Percentiles rank a stretch among this genome's conserved stretches.
Conservation (phyloP, 2,888 invertebrate genomes). For the Lucinisca nassula region DNA sequence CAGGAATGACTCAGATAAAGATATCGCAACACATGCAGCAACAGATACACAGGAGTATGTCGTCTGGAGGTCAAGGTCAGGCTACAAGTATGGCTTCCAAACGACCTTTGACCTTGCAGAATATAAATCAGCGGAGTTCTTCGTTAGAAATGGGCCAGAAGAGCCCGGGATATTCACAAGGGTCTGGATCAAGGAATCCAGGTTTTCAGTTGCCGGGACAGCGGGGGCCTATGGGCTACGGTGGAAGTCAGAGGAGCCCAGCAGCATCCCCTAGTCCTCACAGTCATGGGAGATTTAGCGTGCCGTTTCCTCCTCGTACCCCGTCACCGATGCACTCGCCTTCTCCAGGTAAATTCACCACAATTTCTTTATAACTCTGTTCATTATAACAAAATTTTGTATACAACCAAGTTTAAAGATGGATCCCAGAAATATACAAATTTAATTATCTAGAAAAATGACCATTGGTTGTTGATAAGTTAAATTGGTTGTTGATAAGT, state of each 20-base stretch:
- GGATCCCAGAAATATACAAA: too few species aligned
- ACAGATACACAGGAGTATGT: slow-evolving; percentile 61
- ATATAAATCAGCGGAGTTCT: slow-evolving; percentile 72
- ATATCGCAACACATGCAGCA: slow-evolving; percentile 54
- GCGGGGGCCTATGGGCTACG: slow-evolving; percentile 63
- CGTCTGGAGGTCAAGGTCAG: slow-evolving; percentile 33
- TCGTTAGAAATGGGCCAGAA: slow-evolving; percentile 77
- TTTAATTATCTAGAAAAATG: too few species aligned
- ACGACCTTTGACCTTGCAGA: slow-evolving; percentile 57
- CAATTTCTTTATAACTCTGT: too few species aligned
- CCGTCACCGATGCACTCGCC: slow-evolving; percentile 73
- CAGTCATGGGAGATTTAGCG: slow-evolving; percentile 57
- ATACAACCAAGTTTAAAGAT: too few species aligned
- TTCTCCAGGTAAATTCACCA: slow-evolving; percentile 61
- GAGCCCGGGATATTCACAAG: slow-evolving; percentile 75
- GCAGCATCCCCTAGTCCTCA: slow-evolving; percentile 69
- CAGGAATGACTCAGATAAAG: slow-evolving; percentile 49
- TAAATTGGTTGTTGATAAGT: too few species aligned
- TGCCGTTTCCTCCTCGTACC: slow-evolving; percentile 64
- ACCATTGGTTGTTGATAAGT: too few species aligned
- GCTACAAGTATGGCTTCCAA: slow-evolving; percentile 30
- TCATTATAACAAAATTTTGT: too few species aligned
- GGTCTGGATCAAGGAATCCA: slow-evolving; percentile 65
- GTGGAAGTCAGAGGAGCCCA: slow-evolving; percentile 75
- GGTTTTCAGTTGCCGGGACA: slow-evolving; percentile 73